Base-by-base conservation (phyloP, 1,140 invertebrate genomes). In the Drosophila aff. region DNA sequence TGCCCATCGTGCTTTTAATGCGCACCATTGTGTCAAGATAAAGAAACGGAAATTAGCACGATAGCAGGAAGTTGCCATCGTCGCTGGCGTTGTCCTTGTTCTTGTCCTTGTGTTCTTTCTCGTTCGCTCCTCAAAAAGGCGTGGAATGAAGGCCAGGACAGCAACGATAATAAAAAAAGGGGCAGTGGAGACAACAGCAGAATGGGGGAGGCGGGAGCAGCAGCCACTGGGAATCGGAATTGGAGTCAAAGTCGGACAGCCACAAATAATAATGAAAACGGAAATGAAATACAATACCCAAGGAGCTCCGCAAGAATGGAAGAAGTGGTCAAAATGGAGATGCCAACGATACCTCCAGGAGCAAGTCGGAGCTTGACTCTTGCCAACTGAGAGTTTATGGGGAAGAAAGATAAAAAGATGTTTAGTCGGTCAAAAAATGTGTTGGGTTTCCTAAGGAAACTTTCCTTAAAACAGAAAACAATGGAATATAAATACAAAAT, bases 1-100 rank as follows among this genome's bases (percentile, higher is more conserved):
- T 15, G 3, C 16, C 63, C 66, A 58, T 68, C 57, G 57, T 64
- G 69, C 64, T 92, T 89, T 91, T 92, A 92, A 92, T 92, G 91
- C 79, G 87, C 91, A 76, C 91, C 91, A 92, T 92, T 92, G 91
- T 92, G 91, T 91, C 91, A 91, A 92, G 91, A 92, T 92, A 92
- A 92, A 92, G 91, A 75, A 92, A 86, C 91, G 91, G 91, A 92
- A 92, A 92, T 92, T 92, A 92, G 91, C 91, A 91, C 91, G 91
- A 92, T 92, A 92, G 91, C 91, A 92, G 91, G 91, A 92, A 91
- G 91, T 91, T 90, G 85, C 71, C 81, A 90, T 80, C 85, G 85
- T 71, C 79, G 78, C 84, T 79, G 81, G 76, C 83, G 83, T 87
- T 83, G 81, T 83, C 81, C 80, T 82, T 83, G 65, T 72, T 53